These are phyloP conservation scores for Neopelma chrysocephalum DNA, from an alignment of 2,797 vertebrate genomes.

Conservation along the genomic window DNA sequence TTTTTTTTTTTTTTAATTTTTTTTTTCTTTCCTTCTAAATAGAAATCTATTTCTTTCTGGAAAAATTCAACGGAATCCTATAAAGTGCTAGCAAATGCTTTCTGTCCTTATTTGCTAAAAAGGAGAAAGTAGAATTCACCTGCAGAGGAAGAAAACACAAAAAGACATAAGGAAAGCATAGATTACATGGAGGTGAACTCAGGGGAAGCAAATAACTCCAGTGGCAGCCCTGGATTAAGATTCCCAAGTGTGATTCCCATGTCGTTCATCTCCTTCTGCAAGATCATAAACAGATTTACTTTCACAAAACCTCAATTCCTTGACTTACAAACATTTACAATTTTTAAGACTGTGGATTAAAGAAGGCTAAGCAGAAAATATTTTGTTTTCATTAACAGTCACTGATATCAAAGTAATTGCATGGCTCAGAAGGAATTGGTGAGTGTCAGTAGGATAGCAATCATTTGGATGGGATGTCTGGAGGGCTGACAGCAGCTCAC, in stretches of 20 bases:
- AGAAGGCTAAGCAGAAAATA: neutral
- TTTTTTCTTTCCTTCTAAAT: neutral
- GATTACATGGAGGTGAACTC: neutral
- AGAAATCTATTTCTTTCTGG: neutral
- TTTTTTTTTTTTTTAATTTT: neutral
- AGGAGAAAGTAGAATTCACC: neutral
- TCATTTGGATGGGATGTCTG: neutral
- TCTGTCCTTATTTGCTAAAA: neutral
- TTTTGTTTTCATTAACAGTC: slow-evolving; percentile 25
- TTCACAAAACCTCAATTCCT: neutral
- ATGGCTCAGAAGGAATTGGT: neutral
- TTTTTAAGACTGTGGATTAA: neutral
- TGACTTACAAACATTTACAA: neutral
- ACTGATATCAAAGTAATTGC: neutral
- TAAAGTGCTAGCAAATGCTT: neutral
- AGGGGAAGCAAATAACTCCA: neutral
- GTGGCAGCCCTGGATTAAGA: neutral
- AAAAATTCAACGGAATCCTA: neutral
- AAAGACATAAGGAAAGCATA: neutral
- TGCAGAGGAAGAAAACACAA: neutral
- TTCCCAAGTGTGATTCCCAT: neutral
- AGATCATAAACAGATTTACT: neutral
- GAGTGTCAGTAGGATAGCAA: slow-evolving; percentile 25
- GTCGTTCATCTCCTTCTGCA: neutral
- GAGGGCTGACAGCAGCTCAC: slow-evolving; percentile 2